Evolutionary conservation across 1,140 invertebrate genomes (phyloP), one percentile per base, ranked within the genome.

Genomic region (Ceratina calcarata): DNA sequence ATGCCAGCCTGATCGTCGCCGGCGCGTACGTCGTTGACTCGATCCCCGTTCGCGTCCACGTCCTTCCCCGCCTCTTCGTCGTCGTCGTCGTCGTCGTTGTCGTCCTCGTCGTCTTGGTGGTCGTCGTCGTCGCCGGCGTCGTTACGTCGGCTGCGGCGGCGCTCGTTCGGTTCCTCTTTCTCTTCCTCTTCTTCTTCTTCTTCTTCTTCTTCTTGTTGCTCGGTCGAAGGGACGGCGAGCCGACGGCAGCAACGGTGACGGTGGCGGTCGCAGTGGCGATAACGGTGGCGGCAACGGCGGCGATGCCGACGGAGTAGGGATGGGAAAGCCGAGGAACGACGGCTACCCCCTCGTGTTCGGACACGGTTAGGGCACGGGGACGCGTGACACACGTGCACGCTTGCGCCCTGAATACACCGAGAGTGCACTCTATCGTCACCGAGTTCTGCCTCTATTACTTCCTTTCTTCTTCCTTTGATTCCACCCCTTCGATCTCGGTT

Each of bases 371-470:
- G 73, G 77, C 79, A 88, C 81, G 79, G 80, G 74, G 84, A 88
- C 86, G 81, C 88, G 83, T 83, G 84, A 90, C 83, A 88, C 88
- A 89, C 90, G 86, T 87, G 87, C 86, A 88, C 90, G 88, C 87
- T 86, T 88, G 88, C 85, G 88, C 89, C 68, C 81, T 87, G 78
- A 78, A 62, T 80, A 57, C n/a, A 16, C 55, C 55, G 76, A 82
- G 69, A 81, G 78, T 86, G 82, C 80, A 84, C 77, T 88, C 87
- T 87, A 80, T 89, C 83, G 76, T 84, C 88, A 76, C 24, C 82
- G 85, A 68, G 72, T 82, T 62, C 81, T 66, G 61, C 71, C 76
- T 73, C 69, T 66, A 13, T 57, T 68, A 49, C 70, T 64, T 69
- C 65, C 66, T 69, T 65, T 24, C 69, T 71, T 72, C 20, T 37